phyloP scores from a whole-genome alignment of 1,140 invertebrate species.

The Vollenhovia emeryi region DNA sequence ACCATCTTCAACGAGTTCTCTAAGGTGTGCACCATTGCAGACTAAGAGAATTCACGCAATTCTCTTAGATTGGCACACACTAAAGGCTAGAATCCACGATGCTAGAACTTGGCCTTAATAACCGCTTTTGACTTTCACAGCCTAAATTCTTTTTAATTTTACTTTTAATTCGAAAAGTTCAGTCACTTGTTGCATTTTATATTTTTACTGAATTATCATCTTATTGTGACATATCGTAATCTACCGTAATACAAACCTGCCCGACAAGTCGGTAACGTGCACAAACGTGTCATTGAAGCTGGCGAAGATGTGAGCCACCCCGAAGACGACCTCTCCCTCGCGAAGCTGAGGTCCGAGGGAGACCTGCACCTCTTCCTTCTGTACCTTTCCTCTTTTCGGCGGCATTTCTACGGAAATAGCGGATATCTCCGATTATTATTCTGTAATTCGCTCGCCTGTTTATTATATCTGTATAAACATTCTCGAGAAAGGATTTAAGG shows the following conservation, averaged over 20 bases:
- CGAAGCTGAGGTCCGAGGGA: conserved; percentile 98
- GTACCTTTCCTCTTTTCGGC: conserved; percentile 98
- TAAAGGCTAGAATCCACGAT: too few relatives aligned
- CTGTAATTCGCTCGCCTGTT: background rate
- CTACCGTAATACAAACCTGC: conserved; percentile 87
- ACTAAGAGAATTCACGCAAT: too few relatives aligned
- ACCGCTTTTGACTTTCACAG: too few relatives aligned
- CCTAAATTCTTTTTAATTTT: too few relatives aligned
- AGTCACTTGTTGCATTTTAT: too few relatives aligned
- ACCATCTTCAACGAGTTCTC: too few relatives aligned
- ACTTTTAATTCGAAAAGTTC: too few relatives aligned
- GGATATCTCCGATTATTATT: background rate
- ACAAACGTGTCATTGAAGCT: conserved; percentile 99
- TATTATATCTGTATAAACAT: conserved; percentile 22
- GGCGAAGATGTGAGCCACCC: conserved; percentile 99
- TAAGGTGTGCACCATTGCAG: too few relatives aligned
- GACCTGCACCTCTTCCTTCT: conserved; percentile 98
- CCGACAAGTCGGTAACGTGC: conserved; percentile 99
- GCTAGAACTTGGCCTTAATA: too few relatives aligned
- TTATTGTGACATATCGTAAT: background rate
- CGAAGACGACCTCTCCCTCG: conserved; percentile 99
- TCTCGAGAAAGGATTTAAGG: conserved; percentile 47
- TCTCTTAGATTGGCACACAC: too few relatives aligned
- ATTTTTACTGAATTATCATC: too few relatives aligned
- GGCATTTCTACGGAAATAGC: conserved; percentile 90